Base-by-base conservation (phyloP, 2,797 vertebrate species). In the Mareca strepera region DNA sequence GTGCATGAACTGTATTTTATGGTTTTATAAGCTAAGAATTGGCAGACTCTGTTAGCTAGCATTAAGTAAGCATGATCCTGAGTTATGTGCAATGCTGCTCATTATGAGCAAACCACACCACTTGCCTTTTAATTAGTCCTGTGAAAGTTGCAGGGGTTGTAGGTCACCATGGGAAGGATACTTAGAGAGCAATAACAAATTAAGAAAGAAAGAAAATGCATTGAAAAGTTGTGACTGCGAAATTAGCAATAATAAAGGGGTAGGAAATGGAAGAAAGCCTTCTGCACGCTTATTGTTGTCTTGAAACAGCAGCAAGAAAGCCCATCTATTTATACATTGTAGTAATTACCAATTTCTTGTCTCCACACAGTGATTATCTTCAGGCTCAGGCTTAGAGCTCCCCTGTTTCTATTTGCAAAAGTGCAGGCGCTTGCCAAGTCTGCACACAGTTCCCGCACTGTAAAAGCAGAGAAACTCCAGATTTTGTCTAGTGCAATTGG, bases 341-440 rank as follows among this genome's bases (percentile, higher is more conserved):
- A 77, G 46, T 82, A 90, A 92, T 88, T 79, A 88, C 28, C 63
- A 70, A 44, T 84, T 94, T 88, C n/a, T 28, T 52, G 29, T 82
- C 75, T 86, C 60, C 70, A 26, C 13, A 41, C 39, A 55, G 73
- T 43, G 44, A 68, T 82, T 75, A 39, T 50, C 78, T 81, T 82
- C 41, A 86, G 37, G 60, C 28, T 68, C 0, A 0, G 44, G 4
- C 39, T 93, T 53, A 70, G 48, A 93, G 55, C 44, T 92, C 28
- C 31, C 37, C 33, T 58, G n/a, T 68, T 81, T 12, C 63, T 55
- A 5, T 25, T 20, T 4, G 48, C 53, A 48, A 84, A 95, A 90
- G 5, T 3, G 9, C 29, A 74, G 50, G 4, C 0, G 0, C 29
- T 26, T 93, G 83, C 88, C 81, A 94, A 66, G n/a, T 52, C 56